A percentile compares a stretch with the other conserved stretches of the same genome.
Evolutionary conservation across 2,113 vertebrate genomes (phyloP).

Genomic region (Bufo gargarizans): DNA sequence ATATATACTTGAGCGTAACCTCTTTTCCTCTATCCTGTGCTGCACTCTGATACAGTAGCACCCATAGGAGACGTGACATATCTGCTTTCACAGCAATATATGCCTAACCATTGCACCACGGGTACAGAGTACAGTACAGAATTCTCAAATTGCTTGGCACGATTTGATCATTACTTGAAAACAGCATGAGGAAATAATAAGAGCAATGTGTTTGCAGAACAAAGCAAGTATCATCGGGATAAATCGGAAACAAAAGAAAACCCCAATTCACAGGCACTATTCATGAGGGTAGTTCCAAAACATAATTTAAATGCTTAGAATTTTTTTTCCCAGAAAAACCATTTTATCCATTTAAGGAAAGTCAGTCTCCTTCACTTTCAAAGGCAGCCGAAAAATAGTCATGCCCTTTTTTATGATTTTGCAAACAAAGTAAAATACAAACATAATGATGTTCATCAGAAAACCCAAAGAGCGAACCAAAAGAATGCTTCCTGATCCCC

Average conservation of each 20-base stretch:
- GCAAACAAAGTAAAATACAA: not conserved
- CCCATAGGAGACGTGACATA: not conserved
- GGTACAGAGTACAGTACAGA: too few relatives aligned
- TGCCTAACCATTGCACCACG: too few relatives aligned
- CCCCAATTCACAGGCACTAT: not conserved
- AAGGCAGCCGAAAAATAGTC: slow-evolving; percentile 9
- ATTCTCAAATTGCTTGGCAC: too few relatives aligned
- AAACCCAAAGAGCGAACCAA: not conserved
- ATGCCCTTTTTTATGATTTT: slow-evolving; percentile 7
- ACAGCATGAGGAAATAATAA: not conserved
- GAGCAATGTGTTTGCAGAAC: not conserved
- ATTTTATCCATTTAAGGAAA: slow-evolving; percentile 44
- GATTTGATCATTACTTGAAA: not conserved
- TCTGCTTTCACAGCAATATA: not conserved
- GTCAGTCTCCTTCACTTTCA: slow-evolving; percentile 12
- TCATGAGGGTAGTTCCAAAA: not conserved
- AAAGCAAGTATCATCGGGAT: not conserved
- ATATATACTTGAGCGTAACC: not conserved
- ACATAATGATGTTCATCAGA: not conserved
- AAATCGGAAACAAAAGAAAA: slow-evolving; percentile 3
- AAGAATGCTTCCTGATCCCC: not conserved
- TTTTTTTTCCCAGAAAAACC: not conserved
- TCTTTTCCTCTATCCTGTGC: not conserved
- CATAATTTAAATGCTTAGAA: not conserved
- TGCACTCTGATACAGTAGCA: not conserved